These are phyloP conservation scores for Desmophyllum pertusum DNA, from an alignment of 92 coral and sea anemone genomes.

Conservation along the genomic window DNA sequence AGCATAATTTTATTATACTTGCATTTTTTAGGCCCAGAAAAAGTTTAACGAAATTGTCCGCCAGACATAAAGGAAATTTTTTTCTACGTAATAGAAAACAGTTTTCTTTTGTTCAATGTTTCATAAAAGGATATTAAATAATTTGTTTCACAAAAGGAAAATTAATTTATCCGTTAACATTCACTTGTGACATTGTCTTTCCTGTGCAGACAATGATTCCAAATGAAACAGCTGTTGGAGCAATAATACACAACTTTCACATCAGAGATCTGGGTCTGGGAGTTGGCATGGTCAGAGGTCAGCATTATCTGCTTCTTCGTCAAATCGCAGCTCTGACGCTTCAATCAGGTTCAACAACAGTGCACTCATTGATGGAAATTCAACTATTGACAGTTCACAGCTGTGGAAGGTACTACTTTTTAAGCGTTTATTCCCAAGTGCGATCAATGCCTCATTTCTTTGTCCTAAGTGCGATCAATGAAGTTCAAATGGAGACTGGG, in stretches of 20 bases:
- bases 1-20: too few species aligned
- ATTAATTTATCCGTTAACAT: too few species aligned
- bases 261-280: conserved; percentile 5
- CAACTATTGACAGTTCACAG: conserved; percentile 59
- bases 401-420: conserved; percentile 74
- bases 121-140: too few species aligned
- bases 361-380: conserved; percentile 9
- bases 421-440: neutral
- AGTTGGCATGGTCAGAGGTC: conserved; percentile 7
- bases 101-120: too few species aligned
- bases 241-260: neutral
- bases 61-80: too few species aligned
- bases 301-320: conserved; percentile 6
- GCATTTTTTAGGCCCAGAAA: too few species aligned
- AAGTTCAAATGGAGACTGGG: too few species aligned
- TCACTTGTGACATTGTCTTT: neutral
- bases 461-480: too few species aligned
- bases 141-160: too few species aligned
- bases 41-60: too few species aligned
- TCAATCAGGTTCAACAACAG: conserved; percentile 26
- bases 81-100: too few species aligned
- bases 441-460: too few species aligned
- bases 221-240: neutral
- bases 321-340: conserved; percentile 5
- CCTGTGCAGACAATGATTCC: conserved; percentile 19